Evolutionary conservation across 2,888 invertebrate genomes (phyloP).

Genomic region (Xestobium rufovillosum): DNA sequence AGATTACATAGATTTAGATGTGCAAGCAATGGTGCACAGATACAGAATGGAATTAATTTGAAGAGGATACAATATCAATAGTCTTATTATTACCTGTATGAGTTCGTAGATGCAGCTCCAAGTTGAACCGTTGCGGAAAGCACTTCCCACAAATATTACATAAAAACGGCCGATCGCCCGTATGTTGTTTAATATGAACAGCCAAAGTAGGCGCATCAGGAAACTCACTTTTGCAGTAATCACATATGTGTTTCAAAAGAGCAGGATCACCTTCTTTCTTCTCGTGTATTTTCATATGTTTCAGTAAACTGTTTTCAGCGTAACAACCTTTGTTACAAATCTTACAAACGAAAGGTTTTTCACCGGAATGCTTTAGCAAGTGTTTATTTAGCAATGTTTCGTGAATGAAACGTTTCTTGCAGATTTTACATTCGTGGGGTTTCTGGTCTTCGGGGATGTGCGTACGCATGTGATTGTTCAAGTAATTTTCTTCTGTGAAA

Average conservation of each 20-base stretch:
- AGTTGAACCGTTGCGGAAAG: conserved; percentile 42
- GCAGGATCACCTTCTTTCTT: conserved; percentile 44
- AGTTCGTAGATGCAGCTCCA: conserved; percentile 41
- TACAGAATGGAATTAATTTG: no score
- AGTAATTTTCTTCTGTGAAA: conserved; percentile 43
- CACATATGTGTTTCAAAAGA: conserved; percentile 42
- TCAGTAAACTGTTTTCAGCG: conserved; percentile 43
- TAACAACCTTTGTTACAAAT: conserved; percentile 30
- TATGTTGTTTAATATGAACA: conserved; percentile 43
- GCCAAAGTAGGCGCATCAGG: conserved; percentile 37
- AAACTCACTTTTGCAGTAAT: conserved; percentile 44
- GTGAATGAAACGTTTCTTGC: conserved; percentile 45
- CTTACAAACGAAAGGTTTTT: conserved; percentile 45
- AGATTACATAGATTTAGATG: no score
- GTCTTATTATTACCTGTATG: conserved; percentile 39
- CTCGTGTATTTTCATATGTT: conserved; percentile 45
- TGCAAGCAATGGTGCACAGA: no score
- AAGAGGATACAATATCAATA: no score
- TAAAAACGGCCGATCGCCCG: conserved; percentile 42
- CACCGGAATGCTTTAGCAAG: conserved; percentile 43
- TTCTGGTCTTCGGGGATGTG: conserved; percentile 43
- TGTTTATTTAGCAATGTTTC: conserved; percentile 43
- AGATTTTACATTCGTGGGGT: conserved; percentile 44
- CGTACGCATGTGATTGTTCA: conserved; percentile 43
- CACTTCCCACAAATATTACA: conserved; percentile 43